Percentiles rank a stretch among this genome's conserved stretches.
phyloP scores from a whole-genome alignment of 1,140 invertebrate species.

The Paraescarpia echinospica region DNA sequence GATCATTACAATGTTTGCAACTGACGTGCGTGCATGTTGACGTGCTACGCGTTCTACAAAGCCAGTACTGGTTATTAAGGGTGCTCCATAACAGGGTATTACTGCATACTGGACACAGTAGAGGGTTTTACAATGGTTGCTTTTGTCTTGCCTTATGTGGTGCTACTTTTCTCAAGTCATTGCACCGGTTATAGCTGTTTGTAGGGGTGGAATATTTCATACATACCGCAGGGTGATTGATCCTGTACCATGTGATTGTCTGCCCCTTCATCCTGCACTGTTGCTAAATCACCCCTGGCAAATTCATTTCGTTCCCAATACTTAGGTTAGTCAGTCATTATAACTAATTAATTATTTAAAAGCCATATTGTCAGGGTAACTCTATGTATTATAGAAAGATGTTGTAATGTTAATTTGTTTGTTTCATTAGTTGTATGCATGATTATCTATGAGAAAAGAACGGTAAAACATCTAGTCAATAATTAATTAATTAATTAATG shows the following conservation, averaged over 20 bases:
- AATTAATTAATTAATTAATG: background rate
- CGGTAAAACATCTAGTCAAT: background rate
- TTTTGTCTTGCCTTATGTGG: background rate
- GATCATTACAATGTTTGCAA: background rate
- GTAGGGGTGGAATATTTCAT: no score
- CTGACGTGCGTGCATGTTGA: background rate
- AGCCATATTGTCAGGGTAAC: background rate
- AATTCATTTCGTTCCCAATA: background rate
- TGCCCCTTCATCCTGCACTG: background rate
- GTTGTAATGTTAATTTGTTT: background rate
- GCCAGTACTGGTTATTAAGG: background rate
- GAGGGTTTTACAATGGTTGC: background rate
- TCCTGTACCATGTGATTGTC: background rate
- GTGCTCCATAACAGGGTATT: background rate
- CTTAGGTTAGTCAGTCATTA: background rate
- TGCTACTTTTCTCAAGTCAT: background rate
- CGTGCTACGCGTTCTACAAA: background rate
- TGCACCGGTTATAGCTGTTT: background rate
- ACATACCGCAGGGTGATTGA: background rate
- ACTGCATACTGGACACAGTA: background rate
- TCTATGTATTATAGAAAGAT: background rate
- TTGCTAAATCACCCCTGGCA: background rate
- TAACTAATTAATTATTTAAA: background rate
- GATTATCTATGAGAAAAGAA: background rate
- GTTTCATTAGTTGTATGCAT: background rate